Conservation (phyloP, 92 coral and sea anemone genomes). For the Umimayanthus kanabou region DNA sequence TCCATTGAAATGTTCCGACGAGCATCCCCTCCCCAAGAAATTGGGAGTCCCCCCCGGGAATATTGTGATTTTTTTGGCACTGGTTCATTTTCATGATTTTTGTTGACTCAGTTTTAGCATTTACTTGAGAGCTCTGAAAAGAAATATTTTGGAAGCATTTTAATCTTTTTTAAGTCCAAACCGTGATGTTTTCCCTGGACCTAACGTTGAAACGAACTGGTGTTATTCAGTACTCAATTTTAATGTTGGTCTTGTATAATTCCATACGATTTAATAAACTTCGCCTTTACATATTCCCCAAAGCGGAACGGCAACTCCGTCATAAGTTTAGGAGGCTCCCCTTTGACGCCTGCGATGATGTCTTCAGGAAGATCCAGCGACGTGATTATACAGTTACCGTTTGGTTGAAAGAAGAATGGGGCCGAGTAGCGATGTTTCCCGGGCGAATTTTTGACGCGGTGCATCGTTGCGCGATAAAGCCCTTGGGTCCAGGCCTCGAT, state of each 20-base stretch:
- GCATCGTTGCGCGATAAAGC: slow-evolving; percentile 60
- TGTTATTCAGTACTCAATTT: not conserved
- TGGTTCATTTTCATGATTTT: no score
- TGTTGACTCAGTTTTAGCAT: no score
- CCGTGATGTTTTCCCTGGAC: no score
- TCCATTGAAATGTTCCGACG: no score
- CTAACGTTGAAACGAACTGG: no score
- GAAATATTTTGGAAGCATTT: no score
- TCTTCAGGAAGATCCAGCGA: slow-evolving; percentile 58
- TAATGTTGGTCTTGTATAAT: not conserved
- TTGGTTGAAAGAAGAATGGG: slow-evolving; percentile 81
- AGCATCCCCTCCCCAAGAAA: no score
- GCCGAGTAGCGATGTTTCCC: slow-evolving; percentile 57
- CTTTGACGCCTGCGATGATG: slow-evolving; percentile 6
- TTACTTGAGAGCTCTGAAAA: no score
- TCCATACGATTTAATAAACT: slow-evolving; percentile 71
- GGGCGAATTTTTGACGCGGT: slow-evolving; percentile 76
- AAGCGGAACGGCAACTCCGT: slow-evolving; percentile 60
- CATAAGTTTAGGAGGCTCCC: slow-evolving; percentile 32
- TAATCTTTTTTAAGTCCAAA: no score
- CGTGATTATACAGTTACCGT: slow-evolving; percentile 37
- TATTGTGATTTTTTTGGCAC: no score
- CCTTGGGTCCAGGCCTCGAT: slow-evolving; percentile 83
- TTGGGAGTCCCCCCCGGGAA: no score
- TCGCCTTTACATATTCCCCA: slow-evolving; percentile 68